Conservation (phyloP, 2,888 invertebrate species). For the Miltochrista miniata region DNA sequence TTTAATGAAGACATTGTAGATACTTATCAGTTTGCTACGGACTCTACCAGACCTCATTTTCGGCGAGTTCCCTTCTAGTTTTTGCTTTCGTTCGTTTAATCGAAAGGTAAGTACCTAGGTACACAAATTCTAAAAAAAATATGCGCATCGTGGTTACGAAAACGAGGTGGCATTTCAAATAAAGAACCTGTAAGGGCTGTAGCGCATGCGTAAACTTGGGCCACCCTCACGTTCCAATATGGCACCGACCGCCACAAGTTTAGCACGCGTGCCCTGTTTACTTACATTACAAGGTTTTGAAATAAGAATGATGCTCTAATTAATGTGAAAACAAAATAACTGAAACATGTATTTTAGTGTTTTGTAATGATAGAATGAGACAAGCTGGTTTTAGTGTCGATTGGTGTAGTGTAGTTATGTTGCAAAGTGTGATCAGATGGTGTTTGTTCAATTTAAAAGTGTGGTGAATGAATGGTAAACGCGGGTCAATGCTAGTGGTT, state of each 20-base stretch:
- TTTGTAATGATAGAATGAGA: background rate
- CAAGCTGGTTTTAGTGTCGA: slow-evolving; percentile 15
- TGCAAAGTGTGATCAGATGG: slow-evolving; percentile 66
- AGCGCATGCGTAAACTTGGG: slow-evolving; percentile 68
- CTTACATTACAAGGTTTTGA: slow-evolving; percentile 55
- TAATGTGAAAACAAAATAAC: slow-evolving; percentile 12
- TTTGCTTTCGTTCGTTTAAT: slow-evolving; percentile 39
- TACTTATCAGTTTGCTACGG: too few species aligned
- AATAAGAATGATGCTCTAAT: slow-evolving; percentile 21
- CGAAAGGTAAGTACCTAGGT: too few species aligned
- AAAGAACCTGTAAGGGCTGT: slow-evolving; percentile 53
- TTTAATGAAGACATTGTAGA: too few species aligned
- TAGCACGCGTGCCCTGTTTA: slow-evolving; percentile 73
- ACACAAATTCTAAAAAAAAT: slow-evolving; percentile 35
- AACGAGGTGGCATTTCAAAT: slow-evolving; percentile 51
- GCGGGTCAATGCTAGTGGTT: slow-evolving; percentile 52
- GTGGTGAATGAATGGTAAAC: slow-evolving; percentile 42
- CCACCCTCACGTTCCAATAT: slow-evolving; percentile 76
- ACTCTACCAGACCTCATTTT: too few species aligned
- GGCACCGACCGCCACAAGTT: slow-evolving; percentile 75
- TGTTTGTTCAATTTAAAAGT: slow-evolving; percentile 53
- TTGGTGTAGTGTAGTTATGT: slow-evolving; percentile 23
- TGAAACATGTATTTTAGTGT: slow-evolving; percentile 3
- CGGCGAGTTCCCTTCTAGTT: slow-evolving; percentile 33
- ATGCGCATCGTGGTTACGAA: slow-evolving; percentile 31